Base-by-base conservation (phyloP, 2,797 vertebrate genomes). In the Florisuga fusca region DNA sequence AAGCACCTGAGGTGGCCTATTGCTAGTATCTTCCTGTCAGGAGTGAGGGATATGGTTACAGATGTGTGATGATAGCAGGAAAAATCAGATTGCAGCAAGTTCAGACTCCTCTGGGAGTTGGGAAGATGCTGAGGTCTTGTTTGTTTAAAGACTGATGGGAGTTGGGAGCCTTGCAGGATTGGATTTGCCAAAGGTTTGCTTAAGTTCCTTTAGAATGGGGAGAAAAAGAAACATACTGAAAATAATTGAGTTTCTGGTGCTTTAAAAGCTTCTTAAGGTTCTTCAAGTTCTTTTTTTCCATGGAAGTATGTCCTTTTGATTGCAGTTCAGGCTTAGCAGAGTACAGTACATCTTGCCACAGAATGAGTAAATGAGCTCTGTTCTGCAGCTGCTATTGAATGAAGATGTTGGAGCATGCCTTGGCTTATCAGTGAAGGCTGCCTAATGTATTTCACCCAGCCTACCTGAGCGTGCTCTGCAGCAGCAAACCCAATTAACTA, bases 251-350 rank as follows among this genome's bases (percentile, higher is more conserved):
- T 81, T 96, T 94, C 61, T 86, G 41, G 34, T 92, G 27, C 91
- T 96, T 95, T 96, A 91, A 94, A 94, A 96, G 69, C 90, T 87
- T 90, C 75, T 84, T 87, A 93, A 84, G 95, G 89, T 90, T 95
- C 84, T 90, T 93, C 82, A 79, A 71, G 48, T 89, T 78, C 36
- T 81, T 91, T 87, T 75, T 92, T 68, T 51, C 74, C 76, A 41
- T 0, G 1, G 77, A 90, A 96, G 59, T 64, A 75, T 75, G 83
- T 96, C 93, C 94, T 95, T 96, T 91, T 94, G 81, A 95, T 93
- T 96, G 84, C 89, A 82, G 68, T 91, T 94, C 83, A 63, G 83
- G 63, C 77, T 93, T 94, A 89, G 77, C 63, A 86, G 74, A 94
- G 84, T 94, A 90, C 87, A 84, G 90, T 90, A 92, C 88, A 82